These are phyloP conservation scores for Lanistes nyassanus DNA, from an alignment of 1,140 invertebrate genomes.

Conservation along the genomic window DNA sequence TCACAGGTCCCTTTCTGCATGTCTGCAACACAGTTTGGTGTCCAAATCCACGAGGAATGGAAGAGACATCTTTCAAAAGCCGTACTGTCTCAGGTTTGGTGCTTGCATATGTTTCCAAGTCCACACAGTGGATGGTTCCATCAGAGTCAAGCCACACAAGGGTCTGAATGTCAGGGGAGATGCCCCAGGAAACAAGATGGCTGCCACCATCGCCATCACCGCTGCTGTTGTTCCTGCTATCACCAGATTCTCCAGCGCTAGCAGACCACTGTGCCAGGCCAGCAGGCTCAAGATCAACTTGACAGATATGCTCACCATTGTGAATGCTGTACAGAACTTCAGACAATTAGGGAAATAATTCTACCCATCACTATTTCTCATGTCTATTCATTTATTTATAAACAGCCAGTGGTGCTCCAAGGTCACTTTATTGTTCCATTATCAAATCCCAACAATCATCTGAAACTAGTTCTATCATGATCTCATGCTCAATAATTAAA, in stretches of 20 bases:
- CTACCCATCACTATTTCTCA: neutral
- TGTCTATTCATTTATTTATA: neutral
- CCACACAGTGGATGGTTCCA: slow-evolving; percentile 4
- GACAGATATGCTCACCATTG: slow-evolving; percentile 16
- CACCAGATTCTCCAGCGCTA: too few relatives aligned
- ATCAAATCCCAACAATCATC: too few relatives aligned
- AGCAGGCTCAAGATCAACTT: slow-evolving; percentile 20
- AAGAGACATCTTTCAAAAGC: neutral
- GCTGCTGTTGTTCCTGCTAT: neutral
- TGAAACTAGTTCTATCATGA: too few relatives aligned
- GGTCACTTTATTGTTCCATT: neutral
- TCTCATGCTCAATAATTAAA: too few relatives aligned
- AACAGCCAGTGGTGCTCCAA: neutral
- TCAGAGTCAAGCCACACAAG: slow-evolving; percentile 8
- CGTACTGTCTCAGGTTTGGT: neutral
- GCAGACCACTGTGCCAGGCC: neutral
- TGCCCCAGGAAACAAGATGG: neutral
- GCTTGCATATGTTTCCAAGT: slow-evolving; percentile 11
- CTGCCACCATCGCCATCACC: neutral
- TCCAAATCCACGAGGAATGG: too few relatives aligned
- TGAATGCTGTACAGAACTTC: slow-evolving; percentile 12
- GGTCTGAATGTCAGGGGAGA: neutral
- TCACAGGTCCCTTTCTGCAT: too few relatives aligned
- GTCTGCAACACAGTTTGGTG: too few relatives aligned
- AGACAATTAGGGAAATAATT: neutral